Conservation (phyloP, 2,797 vertebrate genomes). For the Anguilla anguilla region DNA sequence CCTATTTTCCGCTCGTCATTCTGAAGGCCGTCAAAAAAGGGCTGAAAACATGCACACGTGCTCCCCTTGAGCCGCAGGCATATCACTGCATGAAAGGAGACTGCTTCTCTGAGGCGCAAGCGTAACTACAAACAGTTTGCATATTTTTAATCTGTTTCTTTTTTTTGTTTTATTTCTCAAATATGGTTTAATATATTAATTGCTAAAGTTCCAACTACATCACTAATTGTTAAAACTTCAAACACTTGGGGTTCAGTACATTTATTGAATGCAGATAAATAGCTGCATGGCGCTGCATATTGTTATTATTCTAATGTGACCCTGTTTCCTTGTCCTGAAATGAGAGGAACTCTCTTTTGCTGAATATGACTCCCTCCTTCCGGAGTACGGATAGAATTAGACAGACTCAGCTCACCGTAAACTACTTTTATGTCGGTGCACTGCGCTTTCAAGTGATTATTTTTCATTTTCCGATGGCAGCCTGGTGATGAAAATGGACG, state of each 20-base stretch:
- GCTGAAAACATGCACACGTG: not conserved
- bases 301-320: not conserved
- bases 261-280: not conserved
- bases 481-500: not conserved
- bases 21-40: not conserved
- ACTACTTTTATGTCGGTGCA: not conserved
- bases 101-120: not conserved
- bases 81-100: not conserved
- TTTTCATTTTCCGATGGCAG: not conserved
- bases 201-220: not conserved
- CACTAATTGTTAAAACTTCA: not conserved
- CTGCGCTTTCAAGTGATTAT: not conserved
- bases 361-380: not conserved
- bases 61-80: not conserved
- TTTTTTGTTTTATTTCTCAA: no score
- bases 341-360: not conserved
- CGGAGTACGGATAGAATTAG: not conserved
- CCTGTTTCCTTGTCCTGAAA: not conserved
- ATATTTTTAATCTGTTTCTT: no score
- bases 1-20: not conserved
- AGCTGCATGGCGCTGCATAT: not conserved
- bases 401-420: not conserved
- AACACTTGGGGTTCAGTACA: not conserved
- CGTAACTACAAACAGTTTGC: no score
- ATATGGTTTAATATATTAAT: no score